Conservation (phyloP, 2,888 invertebrate species). For the Ophraella communa region DNA sequence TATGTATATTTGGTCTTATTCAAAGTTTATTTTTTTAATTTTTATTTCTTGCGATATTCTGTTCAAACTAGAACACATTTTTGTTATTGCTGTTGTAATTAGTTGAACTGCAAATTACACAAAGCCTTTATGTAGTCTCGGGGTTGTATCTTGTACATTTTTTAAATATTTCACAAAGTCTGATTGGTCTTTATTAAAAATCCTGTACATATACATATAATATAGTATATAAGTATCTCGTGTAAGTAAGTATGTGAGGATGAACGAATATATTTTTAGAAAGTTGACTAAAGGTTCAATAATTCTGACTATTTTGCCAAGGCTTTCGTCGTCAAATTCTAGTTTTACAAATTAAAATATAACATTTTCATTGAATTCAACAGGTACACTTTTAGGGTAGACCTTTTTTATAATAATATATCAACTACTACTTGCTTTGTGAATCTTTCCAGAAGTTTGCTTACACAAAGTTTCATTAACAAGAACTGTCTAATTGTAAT, state of each 20-base stretch:
- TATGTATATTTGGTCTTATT: background rate
- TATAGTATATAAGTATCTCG: constrained; percentile 12
- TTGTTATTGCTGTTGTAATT: background rate
- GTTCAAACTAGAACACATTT: background rate
- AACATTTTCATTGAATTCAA: too few relatives aligned
- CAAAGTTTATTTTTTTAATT: background rate
- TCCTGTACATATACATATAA: constrained; percentile 27
- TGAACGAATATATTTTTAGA: constrained; percentile 17
- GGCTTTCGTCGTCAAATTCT: background rate
- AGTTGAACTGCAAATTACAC: background rate
- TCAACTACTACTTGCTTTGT: background rate
- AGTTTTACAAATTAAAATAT: background rate
- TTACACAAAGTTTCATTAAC: too few relatives aligned
- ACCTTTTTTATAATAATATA: too few relatives aligned
- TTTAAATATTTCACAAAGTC: constrained; percentile 3
- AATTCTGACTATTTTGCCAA: constrained; percentile 23
- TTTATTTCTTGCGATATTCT: background rate
- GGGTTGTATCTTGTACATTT: constrained; percentile 7
- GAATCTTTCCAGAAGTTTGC: too few relatives aligned
- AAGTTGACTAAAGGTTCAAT: constrained; percentile 11
- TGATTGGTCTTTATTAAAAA: constrained; percentile 26
- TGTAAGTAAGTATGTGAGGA: constrained; percentile 19
- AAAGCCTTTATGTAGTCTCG: background rate
- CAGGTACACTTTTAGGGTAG: too few relatives aligned
- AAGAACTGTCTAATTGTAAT: too few relatives aligned